Conservation (phyloP, 2,888 invertebrate species). For the Tiliacea citrago region DNA sequence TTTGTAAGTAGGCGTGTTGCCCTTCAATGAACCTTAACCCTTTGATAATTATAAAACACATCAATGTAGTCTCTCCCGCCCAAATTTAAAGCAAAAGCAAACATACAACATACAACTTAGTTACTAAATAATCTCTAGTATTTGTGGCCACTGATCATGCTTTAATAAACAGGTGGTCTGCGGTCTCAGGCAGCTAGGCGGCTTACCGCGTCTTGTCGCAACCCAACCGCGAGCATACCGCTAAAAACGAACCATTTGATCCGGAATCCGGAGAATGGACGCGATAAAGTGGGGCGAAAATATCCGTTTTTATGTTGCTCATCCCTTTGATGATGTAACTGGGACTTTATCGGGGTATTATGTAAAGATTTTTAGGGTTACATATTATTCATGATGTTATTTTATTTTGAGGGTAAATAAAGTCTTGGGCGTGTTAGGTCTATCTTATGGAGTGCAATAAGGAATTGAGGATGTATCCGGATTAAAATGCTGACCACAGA, state of each 20-base stretch:
- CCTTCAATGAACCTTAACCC: too few relatives aligned
- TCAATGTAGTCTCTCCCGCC: too few relatives aligned
- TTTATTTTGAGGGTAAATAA: constrained; percentile 10
- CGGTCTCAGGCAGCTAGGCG: constrained; percentile 28
- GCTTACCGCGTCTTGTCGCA: constrained; percentile 45
- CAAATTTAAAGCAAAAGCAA: too few relatives aligned
- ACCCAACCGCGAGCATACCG: constrained; percentile 35
- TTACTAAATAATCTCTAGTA: constrained; percentile 14
- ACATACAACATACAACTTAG: background rate
- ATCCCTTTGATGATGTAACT: constrained; percentile 47
- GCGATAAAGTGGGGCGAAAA: constrained; percentile 49
- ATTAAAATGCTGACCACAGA: background rate
- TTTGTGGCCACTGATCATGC: constrained; percentile 30
- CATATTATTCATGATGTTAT: constrained; percentile 7
- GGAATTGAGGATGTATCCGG: background rate
- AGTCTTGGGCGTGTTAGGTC: background rate
- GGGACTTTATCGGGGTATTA: constrained; percentile 43
- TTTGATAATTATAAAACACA: too few relatives aligned
- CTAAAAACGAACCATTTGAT: constrained; percentile 56
- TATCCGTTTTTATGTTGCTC: constrained; percentile 42
- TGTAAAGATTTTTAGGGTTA: constrained; percentile 27
- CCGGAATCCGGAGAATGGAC: constrained; percentile 17
- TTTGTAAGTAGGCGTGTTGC: too few relatives aligned
- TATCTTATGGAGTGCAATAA: background rate
- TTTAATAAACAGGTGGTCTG: constrained; percentile 42